These are phyloP conservation scores for Camponotus fellah DNA, from an alignment of 2,888 invertebrate species.

Conservation along the genomic window DNA sequence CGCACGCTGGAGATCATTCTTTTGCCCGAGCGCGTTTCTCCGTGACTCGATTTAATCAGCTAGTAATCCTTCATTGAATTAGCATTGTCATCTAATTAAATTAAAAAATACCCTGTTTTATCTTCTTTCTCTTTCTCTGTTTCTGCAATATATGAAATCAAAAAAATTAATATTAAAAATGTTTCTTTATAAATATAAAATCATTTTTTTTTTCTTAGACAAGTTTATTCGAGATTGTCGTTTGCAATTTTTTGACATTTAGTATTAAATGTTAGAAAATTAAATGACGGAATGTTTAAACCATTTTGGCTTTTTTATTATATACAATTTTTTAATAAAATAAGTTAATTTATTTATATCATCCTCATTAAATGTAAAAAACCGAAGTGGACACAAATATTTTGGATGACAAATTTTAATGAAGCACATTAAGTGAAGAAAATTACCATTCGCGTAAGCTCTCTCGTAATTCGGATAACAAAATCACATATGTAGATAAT, in stretches of 20 bases:
- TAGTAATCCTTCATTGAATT: conserved; percentile 16
- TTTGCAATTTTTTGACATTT: neutral
- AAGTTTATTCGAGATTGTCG: neutral
- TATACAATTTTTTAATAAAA: conserved; percentile 36
- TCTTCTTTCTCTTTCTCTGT: neutral
- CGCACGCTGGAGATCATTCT: conserved; percentile 54
- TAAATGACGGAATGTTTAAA: neutral
- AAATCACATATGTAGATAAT: conserved; percentile 35
- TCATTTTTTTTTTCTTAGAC: neutral
- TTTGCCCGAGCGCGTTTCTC: conserved; percentile 58
- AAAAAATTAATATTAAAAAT: neutral
- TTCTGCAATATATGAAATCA: neutral
- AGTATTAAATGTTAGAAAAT: conserved; percentile 2
- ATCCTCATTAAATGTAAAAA: conserved; percentile 36
- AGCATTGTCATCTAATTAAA: neutral
- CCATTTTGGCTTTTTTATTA: conserved; percentile 36
- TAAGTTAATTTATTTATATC: conserved; percentile 23
- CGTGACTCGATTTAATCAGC: conserved; percentile 36
- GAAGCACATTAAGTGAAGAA: conserved; percentile 9
- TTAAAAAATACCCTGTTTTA: neutral
- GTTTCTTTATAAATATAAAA: neutral
- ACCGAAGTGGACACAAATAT: neutral
- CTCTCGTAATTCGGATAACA: conserved; percentile 17
- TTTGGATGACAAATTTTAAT: conserved; percentile 33
- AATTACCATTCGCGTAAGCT: conserved; percentile 2